Evolutionary conservation across 2,113 vertebrate species (phyloP), one percentile per base, ranked within the genome.

Genomic region (Festucalex cinctus): DNA sequence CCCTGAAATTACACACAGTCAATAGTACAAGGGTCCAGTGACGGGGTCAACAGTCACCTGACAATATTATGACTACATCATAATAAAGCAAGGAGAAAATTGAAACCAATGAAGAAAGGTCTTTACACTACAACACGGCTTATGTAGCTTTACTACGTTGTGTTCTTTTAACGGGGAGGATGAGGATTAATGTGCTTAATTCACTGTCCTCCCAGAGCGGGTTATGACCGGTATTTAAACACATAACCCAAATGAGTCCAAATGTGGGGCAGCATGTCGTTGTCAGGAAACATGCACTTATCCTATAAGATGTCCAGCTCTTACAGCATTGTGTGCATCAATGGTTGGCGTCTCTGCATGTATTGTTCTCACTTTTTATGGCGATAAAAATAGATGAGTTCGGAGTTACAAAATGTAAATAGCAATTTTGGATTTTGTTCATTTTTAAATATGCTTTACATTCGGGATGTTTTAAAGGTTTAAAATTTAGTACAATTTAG

Each of bases 101-200:
- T 16, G 36, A 68, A 71, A 12, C 54, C 60, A 64, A 77, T 24
- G 57, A 60, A 51, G 63, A 35, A 65, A n/a, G 49, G 71, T 79
- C 78, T 77, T 74, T 63, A 65, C 39, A 16, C 58, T 41, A 66
- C 64, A 64, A 70, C 83, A 63, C 72, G 78, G 80, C 70, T 82
- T 44, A 63, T 58, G 54, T 63, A 73, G 68, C 64, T 74, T 79
- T 77, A 63, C 70, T 75, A 35, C 74, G 77, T 79, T 70, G 17
- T 65, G 65, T 65, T 68, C 61, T 64, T 76, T 82, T 82, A 73
- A 59, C 71, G 75, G 79, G 6, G 9, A 39, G 74, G 76, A 80
- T 79, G 67, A 81, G 82, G 86, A 87, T 89, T 85, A 86, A 75
- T 70, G 70, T 60, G 72, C 69, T 83, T 83, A 84, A 87, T 85